Evolutionary conservation across 2,797 vertebrate genomes (phyloP).

Genomic region (Mormyrops boulengeri): DNA sequence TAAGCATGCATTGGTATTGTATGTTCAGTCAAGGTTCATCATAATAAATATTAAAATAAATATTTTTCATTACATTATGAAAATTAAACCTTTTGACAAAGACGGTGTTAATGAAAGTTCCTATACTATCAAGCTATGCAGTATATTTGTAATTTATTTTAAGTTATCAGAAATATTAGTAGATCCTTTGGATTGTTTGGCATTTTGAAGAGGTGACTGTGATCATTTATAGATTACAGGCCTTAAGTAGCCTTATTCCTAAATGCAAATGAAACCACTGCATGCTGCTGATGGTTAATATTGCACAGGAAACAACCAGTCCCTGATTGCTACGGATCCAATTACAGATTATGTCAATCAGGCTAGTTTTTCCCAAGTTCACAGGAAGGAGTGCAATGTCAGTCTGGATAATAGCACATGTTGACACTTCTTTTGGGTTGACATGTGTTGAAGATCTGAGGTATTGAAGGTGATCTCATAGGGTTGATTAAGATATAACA

Average conservation of each 20-base stretch:
- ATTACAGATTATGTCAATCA: conserved; percentile 20
- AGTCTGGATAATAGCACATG: not conserved
- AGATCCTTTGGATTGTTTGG: not conserved
- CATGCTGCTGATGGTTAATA: not conserved
- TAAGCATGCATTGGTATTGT: not conserved
- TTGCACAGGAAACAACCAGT: not conserved
- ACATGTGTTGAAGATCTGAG: not conserved
- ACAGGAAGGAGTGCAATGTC: not conserved
- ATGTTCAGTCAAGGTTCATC: not conserved
- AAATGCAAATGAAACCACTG: not conserved
- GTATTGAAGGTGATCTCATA: not conserved
- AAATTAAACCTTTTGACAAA: not conserved
- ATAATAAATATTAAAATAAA: not conserved
- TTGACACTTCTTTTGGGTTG: not conserved
- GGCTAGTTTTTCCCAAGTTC: conserved; percentile 1
- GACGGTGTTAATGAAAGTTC: not conserved
- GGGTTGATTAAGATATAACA: not conserved
- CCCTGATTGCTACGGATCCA: conserved; percentile 16
- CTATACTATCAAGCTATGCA: not conserved
- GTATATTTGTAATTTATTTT: not conserved
- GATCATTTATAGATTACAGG: not conserved
- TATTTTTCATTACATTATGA: not conserved
- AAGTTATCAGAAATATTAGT: not conserved
- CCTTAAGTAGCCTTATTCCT: not conserved
- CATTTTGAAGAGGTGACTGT: not conserved